These are phyloP conservation scores for Temnothorax unifasciatus DNA, from an alignment of 2,888 invertebrate species.

Conservation along the genomic window DNA sequence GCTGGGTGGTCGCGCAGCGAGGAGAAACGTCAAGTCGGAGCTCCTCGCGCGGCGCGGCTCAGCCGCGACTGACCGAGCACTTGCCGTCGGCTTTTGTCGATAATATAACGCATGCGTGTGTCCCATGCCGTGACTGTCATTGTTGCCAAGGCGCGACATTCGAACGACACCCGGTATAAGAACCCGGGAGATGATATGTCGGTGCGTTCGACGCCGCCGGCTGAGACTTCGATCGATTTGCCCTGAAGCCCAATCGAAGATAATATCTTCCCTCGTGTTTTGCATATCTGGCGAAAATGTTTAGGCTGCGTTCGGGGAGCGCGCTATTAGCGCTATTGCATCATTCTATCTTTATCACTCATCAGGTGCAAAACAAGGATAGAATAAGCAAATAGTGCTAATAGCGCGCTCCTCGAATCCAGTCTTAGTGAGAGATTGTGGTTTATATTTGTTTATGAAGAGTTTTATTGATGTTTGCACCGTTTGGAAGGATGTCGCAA, in stretches of 20 bases:
- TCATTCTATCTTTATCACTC: too few species aligned
- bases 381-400: too few species aligned
- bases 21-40: conserved; percentile 18
- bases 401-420: too few species aligned
- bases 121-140: not conserved
- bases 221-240: not conserved
- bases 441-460: too few species aligned
- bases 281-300: too few species aligned
- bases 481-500: too few species aligned
- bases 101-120: conserved; percentile 78
- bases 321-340: too few species aligned
- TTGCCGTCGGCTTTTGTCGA: conserved; percentile 69
- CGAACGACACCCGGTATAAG: conserved; percentile 39
- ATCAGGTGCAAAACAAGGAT: too few species aligned
- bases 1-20: not conserved
- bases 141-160: conserved; percentile 55
- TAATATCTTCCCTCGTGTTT: not conserved
- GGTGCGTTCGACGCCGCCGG: not conserved
- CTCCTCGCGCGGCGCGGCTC: conserved; percentile 48
- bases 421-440: too few species aligned
- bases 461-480: too few species aligned
- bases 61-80: conserved; percentile 49
- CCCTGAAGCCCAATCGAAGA: not conserved
- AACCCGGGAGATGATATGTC: not conserved
- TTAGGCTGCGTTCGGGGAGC: too few species aligned